phyloP scores from a whole-genome alignment of 2,888 invertebrate genomes.

The Urechis unicinctus region DNA sequence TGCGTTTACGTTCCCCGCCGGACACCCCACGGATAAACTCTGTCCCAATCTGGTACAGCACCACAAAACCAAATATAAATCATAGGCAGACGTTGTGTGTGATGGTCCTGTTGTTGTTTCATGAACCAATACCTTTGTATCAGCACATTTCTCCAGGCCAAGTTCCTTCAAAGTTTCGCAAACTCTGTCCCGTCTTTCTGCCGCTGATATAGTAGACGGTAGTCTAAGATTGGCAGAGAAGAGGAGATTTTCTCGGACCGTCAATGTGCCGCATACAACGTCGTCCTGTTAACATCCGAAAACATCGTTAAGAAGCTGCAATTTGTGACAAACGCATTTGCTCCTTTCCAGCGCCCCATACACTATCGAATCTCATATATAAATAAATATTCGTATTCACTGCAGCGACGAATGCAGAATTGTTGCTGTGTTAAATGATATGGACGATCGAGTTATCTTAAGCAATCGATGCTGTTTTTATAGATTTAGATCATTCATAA shows the following conservation, averaged over 20 bases:
- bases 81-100: neutral
- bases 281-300: constrained; percentile 43
- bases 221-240: constrained; percentile 48
- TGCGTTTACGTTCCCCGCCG: constrained; percentile 47
- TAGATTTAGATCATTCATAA: no score
- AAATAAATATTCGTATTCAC: no score
- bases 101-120: neutral
- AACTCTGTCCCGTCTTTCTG: constrained; percentile 31
- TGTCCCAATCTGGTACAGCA: constrained; percentile 33
- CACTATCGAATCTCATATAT: no score
- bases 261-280: constrained; percentile 48
- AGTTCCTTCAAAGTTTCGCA: constrained; percentile 43
- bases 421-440: no score
- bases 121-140: constrained; percentile 21
- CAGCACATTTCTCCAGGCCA: constrained; percentile 41
- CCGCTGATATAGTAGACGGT: constrained; percentile 22
- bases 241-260: constrained; percentile 44
- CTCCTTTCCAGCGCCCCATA: no score
- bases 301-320: no score
- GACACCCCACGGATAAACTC: constrained; percentile 48
- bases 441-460: no score
- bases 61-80: neutral
- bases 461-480: no score
- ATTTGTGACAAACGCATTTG: no score
- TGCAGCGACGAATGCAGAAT: no score